Conservation (phyloP, 2,797 vertebrate species). For the Mycteria americana region DNA sequence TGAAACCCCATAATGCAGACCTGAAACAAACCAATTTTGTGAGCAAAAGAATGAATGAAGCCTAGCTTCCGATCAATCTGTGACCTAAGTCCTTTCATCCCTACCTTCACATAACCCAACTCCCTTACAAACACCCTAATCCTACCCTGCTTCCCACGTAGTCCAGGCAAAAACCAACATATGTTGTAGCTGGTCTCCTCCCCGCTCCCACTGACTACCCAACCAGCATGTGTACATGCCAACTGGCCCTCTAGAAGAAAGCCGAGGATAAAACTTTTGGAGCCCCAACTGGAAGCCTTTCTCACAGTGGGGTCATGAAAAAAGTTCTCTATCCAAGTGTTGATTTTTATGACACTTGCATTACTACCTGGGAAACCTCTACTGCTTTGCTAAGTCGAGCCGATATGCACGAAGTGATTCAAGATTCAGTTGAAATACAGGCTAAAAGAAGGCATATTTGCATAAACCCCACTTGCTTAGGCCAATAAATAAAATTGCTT, state of each 20-base stretch:
- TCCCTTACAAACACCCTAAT: not conserved
- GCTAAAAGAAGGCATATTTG: not conserved
- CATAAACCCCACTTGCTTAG: not conserved
- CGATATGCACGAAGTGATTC: not conserved
- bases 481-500: not conserved
- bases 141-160: not conserved
- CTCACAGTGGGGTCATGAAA: not conserved
- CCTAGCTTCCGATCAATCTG: not conserved
- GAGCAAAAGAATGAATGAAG: not conserved
- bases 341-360: not conserved
- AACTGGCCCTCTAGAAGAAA: not conserved
- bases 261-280: not conserved
- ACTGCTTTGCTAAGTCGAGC: not conserved
- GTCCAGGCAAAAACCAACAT: not conserved
- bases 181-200: no score
- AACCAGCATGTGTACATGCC: not conserved
- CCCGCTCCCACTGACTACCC: not conserved
- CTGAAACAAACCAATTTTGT: not conserved
- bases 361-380: not conserved
- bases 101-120: not conserved
- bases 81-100: not conserved
- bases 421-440: not conserved
- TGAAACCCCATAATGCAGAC: not conserved
- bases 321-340: not conserved
- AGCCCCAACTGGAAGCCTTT: not conserved